Conservation (phyloP, 2,113 vertebrate species). For the Anas platyrhynchos region DNA sequence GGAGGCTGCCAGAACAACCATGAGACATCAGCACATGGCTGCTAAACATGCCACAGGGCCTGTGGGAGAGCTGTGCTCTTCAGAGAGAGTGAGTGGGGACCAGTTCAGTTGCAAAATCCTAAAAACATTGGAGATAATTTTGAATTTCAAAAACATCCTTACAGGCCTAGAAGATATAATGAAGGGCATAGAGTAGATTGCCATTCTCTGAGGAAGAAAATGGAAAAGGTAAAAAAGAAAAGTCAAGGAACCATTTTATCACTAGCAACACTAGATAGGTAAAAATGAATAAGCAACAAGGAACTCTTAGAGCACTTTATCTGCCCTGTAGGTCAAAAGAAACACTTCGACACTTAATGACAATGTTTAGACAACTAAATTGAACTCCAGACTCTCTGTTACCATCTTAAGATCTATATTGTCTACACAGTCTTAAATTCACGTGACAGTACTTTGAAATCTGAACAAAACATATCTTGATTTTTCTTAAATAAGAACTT, state of each 20-base stretch:
- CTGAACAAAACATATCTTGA: background rate
- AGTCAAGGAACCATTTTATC: fast-evolving
- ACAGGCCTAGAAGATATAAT: background rate
- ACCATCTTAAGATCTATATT: background rate
- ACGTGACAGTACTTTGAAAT: background rate
- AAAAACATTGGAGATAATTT: background rate
- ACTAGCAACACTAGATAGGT: background rate
- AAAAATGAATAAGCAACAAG: background rate
- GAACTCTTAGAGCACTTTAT: background rate
- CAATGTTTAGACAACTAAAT: background rate
- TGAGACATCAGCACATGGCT: background rate
- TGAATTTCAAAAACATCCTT: background rate
- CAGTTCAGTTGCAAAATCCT: background rate
- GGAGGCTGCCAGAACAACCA: background rate
- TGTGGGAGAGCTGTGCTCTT: background rate
- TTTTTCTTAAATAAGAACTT: background rate
- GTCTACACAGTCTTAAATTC: background rate
- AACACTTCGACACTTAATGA: background rate
- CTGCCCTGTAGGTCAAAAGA: background rate
- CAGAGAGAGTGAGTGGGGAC: background rate
- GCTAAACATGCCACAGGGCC: background rate
- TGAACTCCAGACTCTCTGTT: background rate
- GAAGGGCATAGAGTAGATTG: background rate
- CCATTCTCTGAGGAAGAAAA: background rate
- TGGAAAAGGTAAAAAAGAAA: too few species aligned